Percentiles rank a stretch among this genome's conserved stretches.
Conservation (phyloP, 2,888 invertebrate genomes). For the Rhamphomyia laevipes region DNA sequence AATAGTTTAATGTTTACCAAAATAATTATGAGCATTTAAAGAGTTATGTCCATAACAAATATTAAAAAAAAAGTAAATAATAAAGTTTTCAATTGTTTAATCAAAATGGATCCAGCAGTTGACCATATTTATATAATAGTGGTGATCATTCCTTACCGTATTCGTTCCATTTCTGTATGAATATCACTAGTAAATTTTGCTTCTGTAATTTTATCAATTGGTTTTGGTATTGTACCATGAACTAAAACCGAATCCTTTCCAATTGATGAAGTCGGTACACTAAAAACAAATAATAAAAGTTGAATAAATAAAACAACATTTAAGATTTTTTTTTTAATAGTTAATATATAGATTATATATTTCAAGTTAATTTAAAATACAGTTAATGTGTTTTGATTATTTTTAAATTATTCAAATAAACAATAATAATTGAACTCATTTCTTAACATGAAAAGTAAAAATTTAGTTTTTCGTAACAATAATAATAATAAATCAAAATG, state of each 20-base stretch:
- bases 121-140: no score
- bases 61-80: no score
- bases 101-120: no score
- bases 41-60: no score
- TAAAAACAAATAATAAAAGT: background rate
- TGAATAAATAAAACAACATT: background rate
- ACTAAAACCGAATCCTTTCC: background rate
- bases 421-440: background rate
- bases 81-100: no score
- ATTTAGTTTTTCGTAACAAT: no score
- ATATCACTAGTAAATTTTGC: conserved; percentile 23
- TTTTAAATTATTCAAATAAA: no score
- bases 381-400: background rate
- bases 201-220: conserved; percentile 19
- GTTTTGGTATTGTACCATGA: background rate
- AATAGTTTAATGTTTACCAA: no score
- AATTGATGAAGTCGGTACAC: background rate
- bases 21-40: no score
- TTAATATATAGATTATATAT: background rate
- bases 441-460: background rate
- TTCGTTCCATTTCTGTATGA: conserved; percentile 21
- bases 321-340: background rate
- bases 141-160: conserved; percentile 12
- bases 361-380: background rate
- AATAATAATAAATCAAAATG: background rate